These are phyloP conservation scores for Petrocephalus sullivani DNA, from an alignment of 2,797 vertebrate species.

Conservation along the genomic window DNA sequence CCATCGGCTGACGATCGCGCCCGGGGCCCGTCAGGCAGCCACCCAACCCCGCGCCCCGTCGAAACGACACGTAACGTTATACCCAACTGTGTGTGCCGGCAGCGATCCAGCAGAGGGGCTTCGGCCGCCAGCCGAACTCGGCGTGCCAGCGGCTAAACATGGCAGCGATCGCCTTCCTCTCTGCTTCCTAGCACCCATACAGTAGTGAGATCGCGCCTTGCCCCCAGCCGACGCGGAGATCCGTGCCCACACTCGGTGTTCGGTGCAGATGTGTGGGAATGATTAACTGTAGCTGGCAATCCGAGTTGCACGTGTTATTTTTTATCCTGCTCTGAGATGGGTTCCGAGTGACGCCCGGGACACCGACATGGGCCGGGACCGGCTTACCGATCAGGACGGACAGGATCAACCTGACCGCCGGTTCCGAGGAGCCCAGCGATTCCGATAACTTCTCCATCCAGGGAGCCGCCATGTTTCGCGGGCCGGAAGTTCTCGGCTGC, in stretches of 20 bases:
- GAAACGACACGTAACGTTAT: neutral
- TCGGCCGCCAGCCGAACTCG: neutral
- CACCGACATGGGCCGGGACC: neutral
- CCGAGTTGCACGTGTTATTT: neutral
- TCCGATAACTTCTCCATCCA: slow-evolving; percentile 70
- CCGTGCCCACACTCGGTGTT: neutral
- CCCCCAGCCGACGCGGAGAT: neutral
- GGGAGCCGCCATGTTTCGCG: slow-evolving; percentile 75
- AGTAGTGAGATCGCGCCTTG: neutral
- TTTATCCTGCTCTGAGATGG: neutral
- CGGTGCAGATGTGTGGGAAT: neutral
- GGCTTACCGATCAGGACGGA: slow-evolving; percentile 86
- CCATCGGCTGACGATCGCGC: neutral
- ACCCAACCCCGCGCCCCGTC: neutral
- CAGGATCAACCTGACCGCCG: slow-evolving; percentile 83
- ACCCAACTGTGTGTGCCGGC: neutral
- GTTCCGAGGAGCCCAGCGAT: slow-evolving; percentile 82
- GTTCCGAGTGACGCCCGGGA: neutral
- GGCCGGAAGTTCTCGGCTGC: slow-evolving; percentile 61
- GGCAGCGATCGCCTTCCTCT: neutral
- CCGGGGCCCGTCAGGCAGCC: neutral
- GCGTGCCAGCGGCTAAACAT: neutral
- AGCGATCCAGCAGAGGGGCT: neutral
- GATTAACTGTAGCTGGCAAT: neutral
- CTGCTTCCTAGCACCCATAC: neutral